Conservation (phyloP, 1,140 invertebrate genomes). For the Drosophila sulfurigaster region DNA sequence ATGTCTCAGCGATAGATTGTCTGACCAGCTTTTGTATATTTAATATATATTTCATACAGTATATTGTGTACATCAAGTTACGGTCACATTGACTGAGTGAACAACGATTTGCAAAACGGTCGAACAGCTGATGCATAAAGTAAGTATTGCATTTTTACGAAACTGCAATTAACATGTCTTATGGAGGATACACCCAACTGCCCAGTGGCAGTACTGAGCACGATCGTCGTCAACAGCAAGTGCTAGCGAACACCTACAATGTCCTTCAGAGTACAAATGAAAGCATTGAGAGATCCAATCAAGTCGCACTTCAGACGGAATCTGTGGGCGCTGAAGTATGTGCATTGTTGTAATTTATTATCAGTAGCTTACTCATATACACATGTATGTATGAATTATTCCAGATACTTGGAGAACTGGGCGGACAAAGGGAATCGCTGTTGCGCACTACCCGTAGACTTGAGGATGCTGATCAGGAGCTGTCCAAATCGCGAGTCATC, state of each 20-base stretch:
- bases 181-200: constrained; percentile 64
- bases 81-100: background rate
- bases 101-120: constrained; percentile 3
- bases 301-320: constrained; percentile 92
- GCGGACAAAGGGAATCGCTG: constrained; percentile 85
- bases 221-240: constrained; percentile 57
- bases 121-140: background rate
- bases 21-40: background rate
- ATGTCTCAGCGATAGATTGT: background rate
- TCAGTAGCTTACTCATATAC: constrained; percentile 5
- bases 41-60: background rate
- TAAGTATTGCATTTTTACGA: background rate
- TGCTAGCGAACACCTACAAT: constrained; percentile 65
- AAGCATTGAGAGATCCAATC: constrained; percentile 87
- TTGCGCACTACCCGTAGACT: constrained; percentile 85
- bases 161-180: constrained; percentile 39
- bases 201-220: constrained; percentile 61
- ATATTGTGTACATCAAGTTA: background rate
- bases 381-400: background rate
- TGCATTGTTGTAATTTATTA: background rate
- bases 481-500: constrained; percentile 82
- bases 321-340: constrained; percentile 90
- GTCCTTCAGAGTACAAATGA: constrained; percentile 62
- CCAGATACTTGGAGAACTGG: constrained; percentile 83
- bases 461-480: constrained; percentile 85